Conservation (phyloP, 1,140 invertebrate species). For the Pachyrhynchus sulphureomaculatus region DNA sequence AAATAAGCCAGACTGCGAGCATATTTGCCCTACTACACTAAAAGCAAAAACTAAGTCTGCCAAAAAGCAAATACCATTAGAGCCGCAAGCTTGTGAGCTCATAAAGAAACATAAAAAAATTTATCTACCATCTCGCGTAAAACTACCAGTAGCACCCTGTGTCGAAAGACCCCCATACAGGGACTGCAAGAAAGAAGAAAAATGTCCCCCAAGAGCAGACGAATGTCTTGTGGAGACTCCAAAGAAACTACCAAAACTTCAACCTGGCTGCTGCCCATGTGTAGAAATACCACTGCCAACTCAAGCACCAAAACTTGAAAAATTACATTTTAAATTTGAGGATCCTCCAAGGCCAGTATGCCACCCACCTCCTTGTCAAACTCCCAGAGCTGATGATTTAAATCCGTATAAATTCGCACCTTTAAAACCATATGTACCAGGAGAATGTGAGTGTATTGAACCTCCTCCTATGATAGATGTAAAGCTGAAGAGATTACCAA, state of each 20-base stretch:
- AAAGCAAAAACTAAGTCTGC: not conserved
- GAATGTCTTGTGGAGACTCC: constrained; percentile 17
- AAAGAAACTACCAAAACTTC: constrained; percentile 20
- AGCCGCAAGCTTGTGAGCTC: constrained; percentile 1
- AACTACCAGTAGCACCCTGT: constrained; percentile 8
- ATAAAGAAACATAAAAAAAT: not conserved
- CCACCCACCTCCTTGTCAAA: constrained; percentile 5
- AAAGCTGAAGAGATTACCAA: constrained; percentile 22
- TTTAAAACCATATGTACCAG: constrained; percentile 19
- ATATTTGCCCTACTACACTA: constrained; percentile 4
- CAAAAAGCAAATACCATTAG: not conserved
- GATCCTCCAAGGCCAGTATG: constrained; percentile 4
- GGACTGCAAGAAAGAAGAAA: constrained; percentile 3
- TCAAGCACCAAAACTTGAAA: constrained; percentile 1
- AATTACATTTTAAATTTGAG: constrained; percentile 13
- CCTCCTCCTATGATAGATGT: constrained; percentile 22
- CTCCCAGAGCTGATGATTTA: constrained; percentile 26
- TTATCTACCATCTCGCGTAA: constrained; percentile 16
- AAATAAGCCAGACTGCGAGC: constrained; percentile 6
- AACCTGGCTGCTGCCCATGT: constrained; percentile 9
- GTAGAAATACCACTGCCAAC: constrained; percentile 6
- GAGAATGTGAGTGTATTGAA: constrained; percentile 29
- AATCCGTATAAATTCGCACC: constrained; percentile 23
- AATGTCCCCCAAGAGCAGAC: constrained; percentile 18
- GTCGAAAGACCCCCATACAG: constrained; percentile 2